Evolutionary conservation across 1,140 invertebrate genomes (phyloP), one percentile per base, ranked within the genome.

Genomic region (Anastrepha obliqua): DNA sequence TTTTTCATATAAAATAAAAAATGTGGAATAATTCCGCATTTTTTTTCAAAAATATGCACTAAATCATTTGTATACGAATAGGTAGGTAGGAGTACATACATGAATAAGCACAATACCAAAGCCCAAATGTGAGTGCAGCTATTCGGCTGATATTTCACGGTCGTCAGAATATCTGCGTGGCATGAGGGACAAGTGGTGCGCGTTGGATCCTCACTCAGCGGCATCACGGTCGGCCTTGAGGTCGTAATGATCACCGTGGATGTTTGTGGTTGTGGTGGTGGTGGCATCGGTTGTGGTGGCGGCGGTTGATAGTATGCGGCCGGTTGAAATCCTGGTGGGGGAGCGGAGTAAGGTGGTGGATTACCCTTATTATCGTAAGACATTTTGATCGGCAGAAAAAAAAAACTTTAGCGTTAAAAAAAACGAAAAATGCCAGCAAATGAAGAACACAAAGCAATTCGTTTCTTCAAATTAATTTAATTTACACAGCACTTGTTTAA

Each of bases 101-200:
- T 93, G 51, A 95, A 90, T 8, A 95, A 39, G 88, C 95, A 96
- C 2, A 95, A 89, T 3, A 95, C 62, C 20, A 95, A 89, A 1
- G 95, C 95, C 89, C 95, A 94, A 2, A 95, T 88, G 89, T 96
- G 95, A 0, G 96, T 96, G 89, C 95, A 95, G 1, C 94, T 93
- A 3, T 93, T 94, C 2, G 95, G 89, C 89, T 94, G 94, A 20
- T 93, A 93, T 87, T 94, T 93, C 2, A 95, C 92, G 29, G 91
- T 90, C 0, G 95, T 95, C 4, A 91, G 89, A 60, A 96, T 94
- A 13, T 93, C 91, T 1, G 93, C 92, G 2, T 94, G 94, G 87
- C 95, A 96, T 51, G 94, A 91, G 2, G 95, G 95, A 89, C 95
- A 96, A 0, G 89, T 92, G 65, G 95, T 89, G 11, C 89, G 88